Evolutionary conservation across 1,140 invertebrate genomes (phyloP).

Genomic region (Helicorthomorpha holstii): DNA sequence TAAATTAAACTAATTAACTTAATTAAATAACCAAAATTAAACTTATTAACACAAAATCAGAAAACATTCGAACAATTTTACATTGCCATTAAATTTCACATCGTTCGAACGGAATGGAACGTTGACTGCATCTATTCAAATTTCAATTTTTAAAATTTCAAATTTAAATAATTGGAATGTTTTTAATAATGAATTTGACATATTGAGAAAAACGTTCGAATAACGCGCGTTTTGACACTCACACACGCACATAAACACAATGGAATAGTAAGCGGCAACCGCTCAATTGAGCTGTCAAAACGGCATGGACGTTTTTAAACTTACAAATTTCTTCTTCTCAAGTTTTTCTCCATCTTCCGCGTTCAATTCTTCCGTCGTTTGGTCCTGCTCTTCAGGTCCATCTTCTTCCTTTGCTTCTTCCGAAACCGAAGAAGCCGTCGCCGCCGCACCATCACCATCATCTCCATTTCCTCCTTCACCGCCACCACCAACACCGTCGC

Average conservation of each 20-base stretch:
- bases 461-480: background rate
- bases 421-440: background rate
- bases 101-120: background rate
- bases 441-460: background rate
- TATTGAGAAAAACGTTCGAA: background rate
- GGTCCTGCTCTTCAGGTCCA: background rate
- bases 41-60: background rate
- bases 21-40: background rate
- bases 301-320: background rate
- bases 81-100: background rate
- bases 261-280: background rate
- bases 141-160: background rate
- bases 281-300: background rate
- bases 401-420: background rate
- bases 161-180: background rate
- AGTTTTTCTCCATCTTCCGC: background rate
- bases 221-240: no score
- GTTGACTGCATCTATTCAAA: background rate
- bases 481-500: background rate
- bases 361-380: background rate
- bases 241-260: no score
- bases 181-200: background rate
- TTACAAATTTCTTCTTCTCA: background rate
- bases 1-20: background rate
- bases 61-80: background rate